Evolutionary conservation across 2,113 vertebrate genomes (phyloP), one percentile per base, ranked within the genome.

Genomic region (Campylomormyrus tamandua): DNA sequence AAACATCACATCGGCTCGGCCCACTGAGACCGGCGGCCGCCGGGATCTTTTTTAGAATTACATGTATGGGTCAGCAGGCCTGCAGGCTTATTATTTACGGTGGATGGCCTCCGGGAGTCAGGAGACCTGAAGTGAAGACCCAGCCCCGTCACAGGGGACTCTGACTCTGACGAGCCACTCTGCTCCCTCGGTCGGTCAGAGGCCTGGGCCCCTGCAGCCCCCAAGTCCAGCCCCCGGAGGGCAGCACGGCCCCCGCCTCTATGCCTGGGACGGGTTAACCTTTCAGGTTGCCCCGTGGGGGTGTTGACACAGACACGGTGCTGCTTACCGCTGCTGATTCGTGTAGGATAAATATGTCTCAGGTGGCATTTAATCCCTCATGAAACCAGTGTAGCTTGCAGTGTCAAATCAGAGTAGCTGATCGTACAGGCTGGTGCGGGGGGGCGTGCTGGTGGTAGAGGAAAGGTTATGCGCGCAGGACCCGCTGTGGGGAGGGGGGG

Each of bases 331-430:
- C 94, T 93, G 92, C 95, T 95, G 96, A 96, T 96, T 95, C 95
- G 95, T 95, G 96, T 96, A 95, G 95, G 94, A 94, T 96, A 95
- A 95, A 95, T 95, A 94, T 95, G 96, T 95, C 95, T 95, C 95
- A 92, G 96, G 95, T 96, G 95, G 96, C 96, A 96, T 96, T 96
- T 96, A 96, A 95, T 96, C 96, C 95, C 95, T 95, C 95, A 95
- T 95, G 94, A 95, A 95, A 94, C 95, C 94, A 94, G 93, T 95
- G 96, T 95, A 95, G 95, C 95, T 95, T 96, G 94, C 95, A 95
- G 95, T 95, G 95, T 96, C 95, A 95, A 94, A 95, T 95, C 94
- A 95, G 95, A 96, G 95, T 27, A 94, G 95, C 95, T 94, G 93
- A 92, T 92, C 94, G 95, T 95, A 93, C 92, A 93, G 95, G 91